Conservation (phyloP, 2,888 invertebrate species). For the Rhamphomyia laevipes region DNA sequence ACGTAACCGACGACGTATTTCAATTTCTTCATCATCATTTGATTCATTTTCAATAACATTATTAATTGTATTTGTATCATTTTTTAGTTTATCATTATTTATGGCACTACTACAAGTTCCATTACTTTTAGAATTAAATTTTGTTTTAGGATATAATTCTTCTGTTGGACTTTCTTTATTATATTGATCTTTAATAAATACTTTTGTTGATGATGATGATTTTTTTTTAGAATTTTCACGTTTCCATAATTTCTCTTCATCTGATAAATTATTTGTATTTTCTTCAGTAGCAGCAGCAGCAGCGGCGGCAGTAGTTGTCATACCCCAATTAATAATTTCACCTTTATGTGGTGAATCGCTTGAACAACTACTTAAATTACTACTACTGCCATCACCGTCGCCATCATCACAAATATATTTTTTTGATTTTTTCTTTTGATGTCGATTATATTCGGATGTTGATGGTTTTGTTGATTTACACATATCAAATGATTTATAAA, state of each 20-base stretch:
- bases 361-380: conserved; percentile 19
- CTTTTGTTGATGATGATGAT: conserved; percentile 3
- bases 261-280: conserved; percentile 28
- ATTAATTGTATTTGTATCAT: conserved; percentile 6
- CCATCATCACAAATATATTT: not conserved
- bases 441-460: not conserved
- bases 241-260: conserved; percentile 33
- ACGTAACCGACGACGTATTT: conserved; percentile 32
- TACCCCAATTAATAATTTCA: not conserved
- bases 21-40: conserved; percentile 22
- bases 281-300: conserved; percentile 11
- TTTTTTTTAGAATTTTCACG: conserved; percentile 21
- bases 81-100: not conserved
- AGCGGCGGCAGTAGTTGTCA: too few species aligned
- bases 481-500: conserved; percentile 34
- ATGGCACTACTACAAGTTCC: conserved; percentile 1
- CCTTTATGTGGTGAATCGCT: conserved; percentile 21
- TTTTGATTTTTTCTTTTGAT: not conserved
- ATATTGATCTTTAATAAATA: conserved; percentile 17
- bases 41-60: conserved; percentile 14
- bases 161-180: conserved; percentile 8
- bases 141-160: not conserved
- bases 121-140: not conserved
- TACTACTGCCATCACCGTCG: not conserved
- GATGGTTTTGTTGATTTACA: conserved; percentile 23